Conservation (phyloP, 2,797 vertebrate genomes). For the Thamnophis elegans region DNA sequence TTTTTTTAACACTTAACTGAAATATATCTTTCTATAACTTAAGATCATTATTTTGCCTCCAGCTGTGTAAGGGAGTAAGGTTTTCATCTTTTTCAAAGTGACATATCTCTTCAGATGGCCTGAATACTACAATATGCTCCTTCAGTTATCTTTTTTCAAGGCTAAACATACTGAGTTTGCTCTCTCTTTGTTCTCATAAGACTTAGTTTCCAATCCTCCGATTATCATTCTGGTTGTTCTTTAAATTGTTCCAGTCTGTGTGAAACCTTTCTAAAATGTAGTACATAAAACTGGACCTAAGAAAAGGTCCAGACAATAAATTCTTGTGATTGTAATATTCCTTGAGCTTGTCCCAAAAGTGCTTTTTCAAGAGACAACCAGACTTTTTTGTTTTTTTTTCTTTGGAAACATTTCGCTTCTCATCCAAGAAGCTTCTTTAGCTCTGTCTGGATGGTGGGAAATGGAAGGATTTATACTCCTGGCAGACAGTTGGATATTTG, state of each 20-base stretch:
- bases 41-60: background rate
- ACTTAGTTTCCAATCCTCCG: background rate
- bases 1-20: background rate
- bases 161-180: background rate
- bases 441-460: no score
- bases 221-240: background rate
- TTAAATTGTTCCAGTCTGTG: background rate
- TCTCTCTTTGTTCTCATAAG: background rate
- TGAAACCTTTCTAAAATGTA: background rate
- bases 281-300: background rate
- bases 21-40: background rate
- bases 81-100: background rate
- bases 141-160: background rate
- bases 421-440: no score
- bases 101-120: background rate
- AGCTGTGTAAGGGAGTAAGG: background rate
- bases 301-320: background rate
- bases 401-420: no score
- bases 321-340: background rate
- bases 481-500: no score
- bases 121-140: background rate
- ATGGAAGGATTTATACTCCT: no score
- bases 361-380: no score
- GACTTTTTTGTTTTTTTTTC: no score
- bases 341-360: background rate